Conservation (phyloP, 2,888 invertebrate species). For the Spisula solida region DNA sequence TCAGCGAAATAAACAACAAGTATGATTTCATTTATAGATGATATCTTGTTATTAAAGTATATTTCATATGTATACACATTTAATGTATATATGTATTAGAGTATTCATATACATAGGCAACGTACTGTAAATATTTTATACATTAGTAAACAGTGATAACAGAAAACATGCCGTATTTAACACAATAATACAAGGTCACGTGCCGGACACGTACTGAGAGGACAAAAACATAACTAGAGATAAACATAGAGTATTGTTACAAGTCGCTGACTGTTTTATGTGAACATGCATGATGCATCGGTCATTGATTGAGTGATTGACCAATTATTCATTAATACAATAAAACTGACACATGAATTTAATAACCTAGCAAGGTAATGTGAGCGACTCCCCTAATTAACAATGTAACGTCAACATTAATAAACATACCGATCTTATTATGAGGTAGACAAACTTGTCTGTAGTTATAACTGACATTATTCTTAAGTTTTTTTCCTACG, state of each 20-base stretch:
- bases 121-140: not conserved
- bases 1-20: not conserved
- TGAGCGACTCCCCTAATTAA: not conserved
- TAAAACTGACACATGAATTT: not conserved
- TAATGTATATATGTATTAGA: not conserved
- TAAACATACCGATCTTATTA: too few species aligned
- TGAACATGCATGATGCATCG: not conserved
- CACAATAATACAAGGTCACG: too few species aligned
- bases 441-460: too few species aligned
- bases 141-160: not conserved
- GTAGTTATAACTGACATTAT: too few species aligned
- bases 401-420: too few species aligned
- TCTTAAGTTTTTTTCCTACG: too few species aligned
- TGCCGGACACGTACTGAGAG: too few species aligned
- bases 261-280: not conserved
- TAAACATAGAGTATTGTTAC: too few species aligned
- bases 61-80: not conserved
- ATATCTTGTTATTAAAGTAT: slow-evolving; percentile 1
- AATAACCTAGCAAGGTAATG: not conserved
- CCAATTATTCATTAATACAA: not conserved
- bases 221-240: too few species aligned
- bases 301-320: not conserved
- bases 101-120: not conserved
- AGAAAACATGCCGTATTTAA: too few species aligned
- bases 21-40: not conserved